A percentile compares a stretch with the other conserved stretches of the same genome.
Evolutionary conservation across 2,888 invertebrate genomes (phyloP).

Genomic region (Didymodactylos carnosus): DNA sequence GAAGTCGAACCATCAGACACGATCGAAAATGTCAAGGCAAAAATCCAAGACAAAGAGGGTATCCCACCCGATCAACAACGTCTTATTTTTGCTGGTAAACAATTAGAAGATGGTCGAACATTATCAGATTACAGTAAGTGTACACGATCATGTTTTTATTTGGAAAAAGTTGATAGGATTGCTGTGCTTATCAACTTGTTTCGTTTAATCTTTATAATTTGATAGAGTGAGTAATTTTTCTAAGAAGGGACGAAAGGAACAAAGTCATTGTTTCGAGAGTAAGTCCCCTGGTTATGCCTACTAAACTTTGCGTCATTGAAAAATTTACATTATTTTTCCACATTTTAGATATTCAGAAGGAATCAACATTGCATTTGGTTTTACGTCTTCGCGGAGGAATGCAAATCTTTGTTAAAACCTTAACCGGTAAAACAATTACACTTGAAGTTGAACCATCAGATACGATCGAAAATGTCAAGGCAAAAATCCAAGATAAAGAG

Average conservation of each 20-base stretch:
- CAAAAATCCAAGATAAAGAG: conserved; percentile 22
- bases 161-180: no score
- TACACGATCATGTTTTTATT: no score
- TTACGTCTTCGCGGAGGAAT: conserved; percentile 50
- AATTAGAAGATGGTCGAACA: conserved; percentile 44
- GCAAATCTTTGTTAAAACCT: conserved; percentile 51
- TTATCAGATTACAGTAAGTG: conserved; percentile 45
- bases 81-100: conserved; percentile 47
- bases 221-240: no score
- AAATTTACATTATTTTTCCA: no score
- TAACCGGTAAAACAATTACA: conserved; percentile 16
- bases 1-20: conserved; percentile 42
- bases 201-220: neutral
- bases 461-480: conserved; percentile 69
- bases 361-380: conserved; percentile 68
- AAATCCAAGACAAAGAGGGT: conserved; percentile 69
- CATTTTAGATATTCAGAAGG: conserved; percentile 40
- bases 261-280: no score
- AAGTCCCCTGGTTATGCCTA: no score
- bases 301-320: no score
- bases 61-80: conserved; percentile 75
- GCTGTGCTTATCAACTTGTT: no score
- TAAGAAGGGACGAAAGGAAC: no score
- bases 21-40: conserved; percentile 38
- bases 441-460: conserved; percentile 50